phyloP scores from a whole-genome alignment of 2,113 vertebrate species.

The Dromaius novaehollandiae region DNA sequence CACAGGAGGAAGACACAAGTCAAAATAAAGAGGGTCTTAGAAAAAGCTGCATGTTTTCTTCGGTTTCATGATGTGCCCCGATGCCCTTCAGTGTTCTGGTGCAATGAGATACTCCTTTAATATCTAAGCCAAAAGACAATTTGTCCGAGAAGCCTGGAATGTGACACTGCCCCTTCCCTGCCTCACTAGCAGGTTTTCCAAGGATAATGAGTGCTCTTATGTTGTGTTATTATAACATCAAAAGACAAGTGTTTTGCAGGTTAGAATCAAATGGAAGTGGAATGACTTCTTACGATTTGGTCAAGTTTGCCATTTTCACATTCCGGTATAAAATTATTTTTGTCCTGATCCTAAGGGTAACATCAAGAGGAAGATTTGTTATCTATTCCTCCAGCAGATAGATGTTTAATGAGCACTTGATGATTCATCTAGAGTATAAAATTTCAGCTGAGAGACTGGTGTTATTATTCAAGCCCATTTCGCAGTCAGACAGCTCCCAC shows the following conservation, averaged over 20 bases:
- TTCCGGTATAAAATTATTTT: not conserved
- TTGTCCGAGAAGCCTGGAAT: not conserved
- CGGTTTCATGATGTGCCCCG: not conserved
- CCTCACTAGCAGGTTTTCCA: not conserved
- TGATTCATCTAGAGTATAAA: not conserved
- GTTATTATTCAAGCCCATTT: slow-evolving; percentile 35
- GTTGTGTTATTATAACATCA: not conserved
- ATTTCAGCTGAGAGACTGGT: slow-evolving; percentile 9
- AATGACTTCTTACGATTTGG: not conserved
- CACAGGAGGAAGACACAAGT: not conserved
- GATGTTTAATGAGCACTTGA: slow-evolving; percentile 10
- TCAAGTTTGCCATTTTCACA: not conserved
- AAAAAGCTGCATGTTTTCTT: not conserved
- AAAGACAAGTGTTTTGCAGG: not conserved
- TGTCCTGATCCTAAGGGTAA: not conserved
- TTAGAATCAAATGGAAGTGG: not conserved
- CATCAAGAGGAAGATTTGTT: slow-evolving; percentile 32
- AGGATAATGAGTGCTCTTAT: not conserved
- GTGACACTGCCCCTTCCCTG: not conserved
- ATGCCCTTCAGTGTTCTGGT: not conserved
- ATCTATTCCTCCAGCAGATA: not conserved
- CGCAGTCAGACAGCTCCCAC: slow-evolving; percentile 16
- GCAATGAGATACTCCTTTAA: not conserved
- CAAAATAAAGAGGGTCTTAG: not conserved
- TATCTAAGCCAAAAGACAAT: not conserved